A percentile compares a stretch with the other conserved stretches of the same genome.
Evolutionary conservation across 1,140 invertebrate species (phyloP).

Genomic region (Aphis gossypii): DNA sequence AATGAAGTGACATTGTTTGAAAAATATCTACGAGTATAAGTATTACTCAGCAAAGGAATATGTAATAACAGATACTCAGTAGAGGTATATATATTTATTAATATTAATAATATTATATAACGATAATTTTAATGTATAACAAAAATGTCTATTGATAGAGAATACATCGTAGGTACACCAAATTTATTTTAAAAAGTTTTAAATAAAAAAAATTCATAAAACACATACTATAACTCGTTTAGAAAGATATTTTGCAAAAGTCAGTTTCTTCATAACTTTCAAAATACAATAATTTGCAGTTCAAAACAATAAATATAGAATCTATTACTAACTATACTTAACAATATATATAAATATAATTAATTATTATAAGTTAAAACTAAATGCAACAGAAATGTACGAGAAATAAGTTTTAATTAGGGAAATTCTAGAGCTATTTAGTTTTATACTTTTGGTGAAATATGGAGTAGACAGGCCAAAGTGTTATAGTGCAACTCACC

Average conservation of each 20-base stretch:
- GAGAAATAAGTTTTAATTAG: not conserved
- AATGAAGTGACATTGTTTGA: too few species aligned
- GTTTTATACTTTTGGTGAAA: not conserved
- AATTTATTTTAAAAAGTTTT: not conserved
- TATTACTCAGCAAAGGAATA: too few species aligned
- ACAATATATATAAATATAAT: too few species aligned
- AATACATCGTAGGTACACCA: not conserved
- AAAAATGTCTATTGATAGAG: not conserved
- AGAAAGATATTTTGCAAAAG: not conserved
- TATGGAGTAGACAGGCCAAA: not conserved
- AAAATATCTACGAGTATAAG: too few species aligned
- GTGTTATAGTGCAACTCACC: not conserved
- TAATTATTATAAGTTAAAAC: not conserved
- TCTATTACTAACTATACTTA: too few species aligned
- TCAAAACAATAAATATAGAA: not conserved
- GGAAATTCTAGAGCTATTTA: not conserved
- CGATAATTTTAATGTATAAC: not conserved
- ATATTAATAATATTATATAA: not conserved
- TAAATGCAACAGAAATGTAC: not conserved
- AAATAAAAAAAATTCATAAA: not conserved
- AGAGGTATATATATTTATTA: too few species aligned
- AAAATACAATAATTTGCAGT: not conserved
- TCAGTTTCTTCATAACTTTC: not conserved
- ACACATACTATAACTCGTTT: not conserved
- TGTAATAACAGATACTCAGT: too few species aligned